Conservation (phyloP, 1,140 invertebrate genomes). For the Oryctes rhinoceros region DNA sequence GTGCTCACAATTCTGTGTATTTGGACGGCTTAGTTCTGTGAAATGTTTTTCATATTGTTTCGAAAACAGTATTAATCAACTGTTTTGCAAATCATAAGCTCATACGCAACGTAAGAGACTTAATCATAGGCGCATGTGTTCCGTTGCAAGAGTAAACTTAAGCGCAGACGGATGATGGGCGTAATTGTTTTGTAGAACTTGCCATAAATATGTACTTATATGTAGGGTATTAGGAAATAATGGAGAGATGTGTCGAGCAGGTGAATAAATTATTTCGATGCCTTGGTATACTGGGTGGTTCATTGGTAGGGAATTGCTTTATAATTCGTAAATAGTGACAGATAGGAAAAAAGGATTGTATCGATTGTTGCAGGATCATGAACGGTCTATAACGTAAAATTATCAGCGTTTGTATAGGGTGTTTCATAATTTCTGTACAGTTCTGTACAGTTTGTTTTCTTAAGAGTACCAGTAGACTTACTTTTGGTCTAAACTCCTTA, state of each 20-base stretch:
- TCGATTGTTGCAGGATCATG: neutral
- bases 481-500: too few species aligned
- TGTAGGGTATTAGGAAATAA: neutral
- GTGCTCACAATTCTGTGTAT: neutral
- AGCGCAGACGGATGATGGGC: neutral
- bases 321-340: too few species aligned
- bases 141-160: neutral
- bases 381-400: neutral
- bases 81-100: neutral
- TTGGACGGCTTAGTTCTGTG: neutral
- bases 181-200: neutral
- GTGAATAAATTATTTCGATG: neutral
- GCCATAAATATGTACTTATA: neutral
- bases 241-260: neutral
- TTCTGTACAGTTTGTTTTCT: too few species aligned
- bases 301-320: too few species aligned
- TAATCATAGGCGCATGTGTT: neutral
- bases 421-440: too few species aligned
- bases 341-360: neutral
- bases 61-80: neutral
- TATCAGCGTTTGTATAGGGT: too few species aligned
- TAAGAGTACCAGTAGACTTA: too few species aligned
- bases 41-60: neutral
- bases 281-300: too few species aligned
- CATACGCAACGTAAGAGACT: neutral